These are phyloP conservation scores for Paramormyrops kingsleyae DNA, from an alignment of 2,113 vertebrate genomes.

Conservation along the genomic window DNA sequence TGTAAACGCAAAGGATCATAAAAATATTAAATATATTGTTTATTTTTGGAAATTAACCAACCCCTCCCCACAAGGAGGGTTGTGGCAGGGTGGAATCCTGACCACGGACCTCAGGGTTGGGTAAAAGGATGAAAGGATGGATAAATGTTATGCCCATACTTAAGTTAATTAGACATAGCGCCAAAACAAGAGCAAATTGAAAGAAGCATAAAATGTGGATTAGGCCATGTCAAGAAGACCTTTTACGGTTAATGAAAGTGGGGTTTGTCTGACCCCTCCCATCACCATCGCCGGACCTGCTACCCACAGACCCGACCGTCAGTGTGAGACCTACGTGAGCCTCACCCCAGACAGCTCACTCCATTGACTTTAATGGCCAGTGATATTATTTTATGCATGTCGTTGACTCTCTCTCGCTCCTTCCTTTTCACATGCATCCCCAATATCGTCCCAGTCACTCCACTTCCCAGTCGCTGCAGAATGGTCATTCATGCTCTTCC, in stretches of 20 bases:
- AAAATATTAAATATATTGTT: background rate
- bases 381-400: slow-evolving; percentile 58
- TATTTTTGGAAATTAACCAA: background rate
- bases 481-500: slow-evolving; percentile 24
- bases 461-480: background rate
- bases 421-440: slow-evolving; percentile 16
- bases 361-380: slow-evolving; percentile 66
- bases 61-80: background rate
- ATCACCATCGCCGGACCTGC: background rate
- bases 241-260: slow-evolving; percentile 18
- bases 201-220: slow-evolving; percentile 39
- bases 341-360: slow-evolving; percentile 45
- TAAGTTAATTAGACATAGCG: slow-evolving; percentile 20
- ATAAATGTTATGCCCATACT: background rate
- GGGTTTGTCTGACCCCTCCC: background rate
- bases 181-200: slow-evolving; percentile 29
- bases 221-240: slow-evolving; percentile 53
- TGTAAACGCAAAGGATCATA: background rate
- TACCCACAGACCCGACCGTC: background rate
- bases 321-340: slow-evolving; percentile 44
- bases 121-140: background rate
- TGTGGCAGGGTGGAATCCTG: background rate
- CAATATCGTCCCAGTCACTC: slow-evolving; percentile 18
- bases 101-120: background rate
- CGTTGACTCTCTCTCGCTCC: slow-evolving; percentile 39